Percentiles rank a stretch among this genome's conserved stretches.
Conservation (phyloP, 1,140 invertebrate species). For the Heliconius eleuchia region DNA sequence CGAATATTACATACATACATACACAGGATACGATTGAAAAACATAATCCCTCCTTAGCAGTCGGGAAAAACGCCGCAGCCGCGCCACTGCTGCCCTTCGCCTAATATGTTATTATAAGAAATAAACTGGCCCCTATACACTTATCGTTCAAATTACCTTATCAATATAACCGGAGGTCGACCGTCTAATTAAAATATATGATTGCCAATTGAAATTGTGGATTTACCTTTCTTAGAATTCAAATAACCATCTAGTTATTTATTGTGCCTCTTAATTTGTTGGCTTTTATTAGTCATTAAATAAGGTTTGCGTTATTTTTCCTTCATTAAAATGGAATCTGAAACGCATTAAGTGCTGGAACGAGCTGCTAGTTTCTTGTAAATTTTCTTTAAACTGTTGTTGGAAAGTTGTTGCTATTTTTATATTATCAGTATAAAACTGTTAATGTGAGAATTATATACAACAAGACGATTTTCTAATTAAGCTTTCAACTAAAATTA, state of each 20-base stretch:
- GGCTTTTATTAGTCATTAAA: conserved; percentile 37
- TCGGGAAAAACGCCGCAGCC: conserved; percentile 43
- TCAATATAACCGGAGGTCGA: conserved; percentile 59
- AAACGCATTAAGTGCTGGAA: conserved; percentile 25
- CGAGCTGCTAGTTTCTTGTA: conserved; percentile 5
- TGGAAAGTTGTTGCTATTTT: not conserved
- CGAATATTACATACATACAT: too few relatives aligned
- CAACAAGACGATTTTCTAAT: too few relatives aligned
- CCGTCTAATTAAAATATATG: conserved; percentile 54
- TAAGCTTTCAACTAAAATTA: too few relatives aligned
- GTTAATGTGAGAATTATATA: not conserved
- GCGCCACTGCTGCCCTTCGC: conserved; percentile 47
- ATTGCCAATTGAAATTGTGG: conserved; percentile 43
- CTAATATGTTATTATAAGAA: conserved; percentile 78
- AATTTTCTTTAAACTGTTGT: not conserved
- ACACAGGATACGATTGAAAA: too few relatives aligned
- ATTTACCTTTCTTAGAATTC: conserved; percentile 29
- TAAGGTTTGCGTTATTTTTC: conserved; percentile 30
- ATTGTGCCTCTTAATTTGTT: conserved; percentile 21
- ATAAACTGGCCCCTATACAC: conserved; percentile 55
- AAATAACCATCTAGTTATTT: conserved; percentile 30
- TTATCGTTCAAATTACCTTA: conserved; percentile 58
- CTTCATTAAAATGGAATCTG: conserved; percentile 38
- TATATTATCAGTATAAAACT: not conserved
- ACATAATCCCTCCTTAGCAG: too few relatives aligned